phyloP scores from a whole-genome alignment of 2,797 vertebrate genomes.

The Lophius americanus region DNA sequence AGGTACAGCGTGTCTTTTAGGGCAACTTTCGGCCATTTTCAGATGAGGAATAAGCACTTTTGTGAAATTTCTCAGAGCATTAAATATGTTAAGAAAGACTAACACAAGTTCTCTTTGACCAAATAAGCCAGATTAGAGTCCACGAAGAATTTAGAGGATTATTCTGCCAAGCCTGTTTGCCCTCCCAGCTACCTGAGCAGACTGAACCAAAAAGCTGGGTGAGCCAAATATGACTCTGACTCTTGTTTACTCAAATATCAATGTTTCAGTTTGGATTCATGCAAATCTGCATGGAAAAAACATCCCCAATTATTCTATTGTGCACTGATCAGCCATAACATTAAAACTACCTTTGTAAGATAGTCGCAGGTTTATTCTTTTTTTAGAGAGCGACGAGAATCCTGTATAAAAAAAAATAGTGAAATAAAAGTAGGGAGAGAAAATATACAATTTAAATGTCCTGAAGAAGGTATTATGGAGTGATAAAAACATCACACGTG shows the following conservation, averaged over 20 bases:
- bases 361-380: no score
- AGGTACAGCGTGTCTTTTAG: constrained; percentile 28
- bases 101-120: constrained; percentile 80
- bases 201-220: constrained; percentile 51
- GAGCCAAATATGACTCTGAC: constrained; percentile 14
- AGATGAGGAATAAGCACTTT: constrained; percentile 71
- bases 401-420: no score
- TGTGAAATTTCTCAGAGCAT: constrained; percentile 81
- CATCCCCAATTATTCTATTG: neutral
- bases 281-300: no score
- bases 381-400: no score
- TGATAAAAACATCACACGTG: no score
- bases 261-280: neutral
- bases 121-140: constrained; percentile 83
- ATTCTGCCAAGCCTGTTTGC: constrained; percentile 70
- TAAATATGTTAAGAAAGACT: constrained; percentile 77
- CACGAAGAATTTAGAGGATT: constrained; percentile 77
- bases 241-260: constrained; percentile 9
- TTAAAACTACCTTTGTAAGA: no score
- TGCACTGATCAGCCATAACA: neutral
- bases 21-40: constrained; percentile 46
- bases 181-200: constrained; percentile 60
- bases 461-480: no score
- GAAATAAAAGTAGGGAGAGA: no score
- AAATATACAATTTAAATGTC: no score